Evolutionary conservation across 2,113 vertebrate species (phyloP), one percentile per base, ranked within the genome.

Genomic region (Psephotus haematonotus): DNA sequence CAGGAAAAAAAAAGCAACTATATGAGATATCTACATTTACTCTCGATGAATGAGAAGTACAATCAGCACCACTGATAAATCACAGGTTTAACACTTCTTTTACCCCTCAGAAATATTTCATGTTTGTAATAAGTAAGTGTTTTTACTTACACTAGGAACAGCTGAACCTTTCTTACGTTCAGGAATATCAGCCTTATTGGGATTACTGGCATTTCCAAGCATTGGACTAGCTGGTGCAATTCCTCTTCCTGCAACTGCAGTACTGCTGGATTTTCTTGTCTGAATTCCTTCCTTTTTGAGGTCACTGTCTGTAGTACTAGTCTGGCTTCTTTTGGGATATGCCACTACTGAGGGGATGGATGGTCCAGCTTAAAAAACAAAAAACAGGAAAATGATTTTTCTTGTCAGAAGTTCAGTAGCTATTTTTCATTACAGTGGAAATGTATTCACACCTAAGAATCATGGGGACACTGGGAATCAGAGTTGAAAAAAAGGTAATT

Each of bases 181-280:
- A 9, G 99, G 99, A 97, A 99, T 99, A 97, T 99, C 99, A 5
- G 99, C 99, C 97, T 99, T 99, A 97, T 99, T 99, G 93, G 99
- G 99, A 95, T 99, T 99, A 98, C 98, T 99, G 90, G 99, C 99
- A 53, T 98, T 99, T 91, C 99, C 99, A 88, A 99, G 98, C 98
- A 99, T 98, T 13, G 99, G 99, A 95, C 99, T 99, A 69, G 99
- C 98, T 24, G 99, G 99, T n/a, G 98, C 98, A 31, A 98, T 97
- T 49, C 98, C 98, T 95, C 98, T 98, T 71, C 98, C 98, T 62
- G 97, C 98, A 81, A 97, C 98, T 67, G 98, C 97, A 92, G 94
- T 98, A 81, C 97, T 97, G 55, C 97, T 93, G 27, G 99, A 97
- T 82, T 99, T 99, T 81, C 99, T 98, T 33, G 98, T 98, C 74